Evolutionary conservation across 2,797 vertebrate genomes (phyloP), one percentile per base, ranked within the genome.

Genomic region (Premnoplex brunnescens): DNA sequence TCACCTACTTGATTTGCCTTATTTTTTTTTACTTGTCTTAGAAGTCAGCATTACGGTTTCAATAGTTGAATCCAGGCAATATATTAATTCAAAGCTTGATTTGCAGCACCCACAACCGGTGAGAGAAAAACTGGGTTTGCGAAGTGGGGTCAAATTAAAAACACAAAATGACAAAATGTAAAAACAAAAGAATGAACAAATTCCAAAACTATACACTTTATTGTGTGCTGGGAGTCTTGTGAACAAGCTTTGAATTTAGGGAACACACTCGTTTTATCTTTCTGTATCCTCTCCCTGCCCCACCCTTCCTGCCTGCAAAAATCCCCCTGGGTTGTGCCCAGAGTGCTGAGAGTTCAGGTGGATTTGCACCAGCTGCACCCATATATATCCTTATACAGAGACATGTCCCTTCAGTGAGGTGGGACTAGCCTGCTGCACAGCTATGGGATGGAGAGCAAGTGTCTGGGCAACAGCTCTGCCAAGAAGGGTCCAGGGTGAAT

Each of bases 211-310:
- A 55, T 27, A 55, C 7, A 2, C 23, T 36, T 19, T 36, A 56
- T 27, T 49, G 11, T 1, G 0, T 51, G 20, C 19, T 54, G 44
- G 21, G 20, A 81, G 26, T 55, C 8, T 16, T 1, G 0, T 8
- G 44, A 71, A 32, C 5, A 54, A 26, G 17, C 55, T 74, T 26
- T 43, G 49, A 74, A 23, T 58, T 46, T 58, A 34, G 34, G 34
- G 48, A 60, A 32, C 7, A 21, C 19, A 3, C 12, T 69, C 0
- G 0, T 19, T 69, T 39, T 46, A 19, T 49, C 36, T 20, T 58
- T 82, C 51, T 54, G 21, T 14, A n/a, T 28, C 26, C 3, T 32
- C 27, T 72, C 54, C 67, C 36, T 13, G 16, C 10, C 22, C 5
- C 20, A 19, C 8, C 21, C 19, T 59, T 85, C 14, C 39, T 52